Conservation (phyloP, 2,113 vertebrate genomes). For the Mesembrinibis cayennensis region DNA sequence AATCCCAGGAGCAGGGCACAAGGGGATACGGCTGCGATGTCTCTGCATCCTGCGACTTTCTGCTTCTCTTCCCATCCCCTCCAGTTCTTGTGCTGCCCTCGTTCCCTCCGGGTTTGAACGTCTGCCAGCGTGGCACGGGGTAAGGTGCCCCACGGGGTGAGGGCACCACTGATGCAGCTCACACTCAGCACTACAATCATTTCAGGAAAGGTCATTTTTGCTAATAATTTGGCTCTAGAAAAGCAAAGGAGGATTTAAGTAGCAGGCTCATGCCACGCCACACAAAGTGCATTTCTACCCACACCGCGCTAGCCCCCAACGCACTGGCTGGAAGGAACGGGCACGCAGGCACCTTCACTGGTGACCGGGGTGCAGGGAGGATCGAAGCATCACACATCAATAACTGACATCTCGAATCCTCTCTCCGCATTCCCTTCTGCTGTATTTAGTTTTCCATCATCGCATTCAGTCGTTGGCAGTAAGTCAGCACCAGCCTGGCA, state of each 20-base stretch:
- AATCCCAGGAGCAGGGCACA: not conserved
- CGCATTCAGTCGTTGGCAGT: accelerated
- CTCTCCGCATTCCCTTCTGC: not conserved
- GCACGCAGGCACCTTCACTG: too few relatives aligned
- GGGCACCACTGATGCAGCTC: not conserved
- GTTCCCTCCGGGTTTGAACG: not conserved
- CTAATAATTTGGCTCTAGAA: not conserved
- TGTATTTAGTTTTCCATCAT: not conserved
- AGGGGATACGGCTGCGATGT: accelerated
- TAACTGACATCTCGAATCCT: not conserved
- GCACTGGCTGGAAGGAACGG: not conserved
- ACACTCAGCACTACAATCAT: too few relatives aligned
- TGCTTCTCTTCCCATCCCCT: not conserved
- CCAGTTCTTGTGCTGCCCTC: not conserved
- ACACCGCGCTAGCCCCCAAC: not conserved
- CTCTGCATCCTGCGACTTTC: not conserved
- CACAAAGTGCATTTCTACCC: not conserved
- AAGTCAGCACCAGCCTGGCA: not conserved
- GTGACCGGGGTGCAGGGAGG: not conserved
- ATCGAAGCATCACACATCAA: not conserved
- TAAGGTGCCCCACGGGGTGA: not conserved
- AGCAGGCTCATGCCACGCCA: not conserved
- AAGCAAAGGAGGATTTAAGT: not conserved
- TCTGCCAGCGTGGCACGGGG: not conserved
- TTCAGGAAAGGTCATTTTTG: not conserved